These are phyloP conservation scores for Smittia aterrima DNA, from an alignment of 2,888 invertebrate genomes.

Conservation along the genomic window DNA sequence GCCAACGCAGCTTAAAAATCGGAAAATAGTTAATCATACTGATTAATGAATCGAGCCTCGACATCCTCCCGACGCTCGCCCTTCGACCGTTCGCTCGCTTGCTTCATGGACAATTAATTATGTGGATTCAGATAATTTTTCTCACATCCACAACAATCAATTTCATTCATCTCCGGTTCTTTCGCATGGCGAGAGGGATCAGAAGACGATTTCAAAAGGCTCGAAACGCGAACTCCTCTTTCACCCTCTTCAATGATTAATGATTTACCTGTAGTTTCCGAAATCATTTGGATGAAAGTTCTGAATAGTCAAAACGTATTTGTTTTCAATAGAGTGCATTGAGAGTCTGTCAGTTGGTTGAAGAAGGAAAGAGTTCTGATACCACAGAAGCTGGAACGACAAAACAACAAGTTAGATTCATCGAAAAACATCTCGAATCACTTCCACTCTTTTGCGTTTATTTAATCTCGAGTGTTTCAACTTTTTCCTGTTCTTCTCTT, in stretches of 20 bases:
- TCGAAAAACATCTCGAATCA: background rate
- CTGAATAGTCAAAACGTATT: constrained; percentile 60
- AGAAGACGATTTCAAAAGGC: background rate
- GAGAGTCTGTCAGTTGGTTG: constrained; percentile 62
- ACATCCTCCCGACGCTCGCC: background rate
- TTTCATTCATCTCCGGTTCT: constrained; percentile 29
- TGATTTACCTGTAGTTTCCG: constrained; percentile 58
- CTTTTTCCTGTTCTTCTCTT: constrained; percentile 9
- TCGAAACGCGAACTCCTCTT: background rate
- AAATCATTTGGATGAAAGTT: constrained; percentile 63
- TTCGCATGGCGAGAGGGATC: background rate
- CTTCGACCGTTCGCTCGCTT: background rate
- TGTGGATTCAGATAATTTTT: constrained; percentile 37
- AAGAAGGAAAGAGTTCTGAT: constrained; percentile 62
- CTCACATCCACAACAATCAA: constrained; percentile 36
- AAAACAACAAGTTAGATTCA: constrained; percentile 21
- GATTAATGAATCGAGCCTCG: constrained; percentile 36
- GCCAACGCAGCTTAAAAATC: constrained; percentile 56
- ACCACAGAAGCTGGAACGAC: constrained; percentile 61
- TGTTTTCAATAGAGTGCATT: constrained; percentile 59
- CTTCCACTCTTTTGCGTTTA: background rate
- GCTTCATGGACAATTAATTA: constrained; percentile 38
- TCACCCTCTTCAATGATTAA: constrained; percentile 6
- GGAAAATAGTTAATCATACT: constrained; percentile 39
- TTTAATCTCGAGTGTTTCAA: background rate